Percentiles rank a stretch among this genome's conserved stretches.
Conservation (phyloP, 2,888 invertebrate genomes). For the Bimastos eiseni region DNA sequence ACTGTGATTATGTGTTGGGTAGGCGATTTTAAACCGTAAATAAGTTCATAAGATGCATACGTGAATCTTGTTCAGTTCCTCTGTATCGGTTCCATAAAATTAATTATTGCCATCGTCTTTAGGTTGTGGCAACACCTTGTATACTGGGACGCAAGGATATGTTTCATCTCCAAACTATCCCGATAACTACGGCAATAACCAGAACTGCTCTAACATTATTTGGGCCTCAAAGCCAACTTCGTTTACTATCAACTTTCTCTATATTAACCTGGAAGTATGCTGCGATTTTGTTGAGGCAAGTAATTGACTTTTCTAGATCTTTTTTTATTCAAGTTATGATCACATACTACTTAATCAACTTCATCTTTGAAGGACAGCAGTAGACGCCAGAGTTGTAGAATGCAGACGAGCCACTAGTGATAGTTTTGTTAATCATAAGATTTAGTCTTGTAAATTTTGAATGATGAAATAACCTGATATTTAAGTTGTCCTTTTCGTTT, state of each 20-base stretch:
- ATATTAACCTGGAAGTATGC: neutral
- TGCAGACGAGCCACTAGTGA: too few species aligned
- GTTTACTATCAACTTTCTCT: neutral
- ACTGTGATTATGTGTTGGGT: too few species aligned
- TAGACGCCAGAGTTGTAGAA: neutral
- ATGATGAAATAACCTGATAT: too few species aligned
- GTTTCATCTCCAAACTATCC: slow-evolving; percentile 5
- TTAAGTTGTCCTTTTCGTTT: too few species aligned
- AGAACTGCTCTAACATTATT: neutral
- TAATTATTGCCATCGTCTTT: neutral
- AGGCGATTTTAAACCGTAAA: too few species aligned
- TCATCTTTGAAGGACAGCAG: neutral
- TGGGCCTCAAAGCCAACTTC: neutral
- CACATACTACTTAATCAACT: neutral
- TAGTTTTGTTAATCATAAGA: too few species aligned
- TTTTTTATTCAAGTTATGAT: neutral
- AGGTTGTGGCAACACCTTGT: neutral
- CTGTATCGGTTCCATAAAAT: neutral
- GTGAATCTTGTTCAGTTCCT: neutral
- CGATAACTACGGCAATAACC: neutral
- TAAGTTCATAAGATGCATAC: neutral
- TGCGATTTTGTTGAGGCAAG: slow-evolving; percentile 5
- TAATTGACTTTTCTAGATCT: neutral
- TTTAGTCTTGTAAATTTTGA: too few species aligned
- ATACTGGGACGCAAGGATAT: neutral